Base-by-base conservation (phyloP, 2,113 vertebrate genomes). In the Lates calcarifer region DNA sequence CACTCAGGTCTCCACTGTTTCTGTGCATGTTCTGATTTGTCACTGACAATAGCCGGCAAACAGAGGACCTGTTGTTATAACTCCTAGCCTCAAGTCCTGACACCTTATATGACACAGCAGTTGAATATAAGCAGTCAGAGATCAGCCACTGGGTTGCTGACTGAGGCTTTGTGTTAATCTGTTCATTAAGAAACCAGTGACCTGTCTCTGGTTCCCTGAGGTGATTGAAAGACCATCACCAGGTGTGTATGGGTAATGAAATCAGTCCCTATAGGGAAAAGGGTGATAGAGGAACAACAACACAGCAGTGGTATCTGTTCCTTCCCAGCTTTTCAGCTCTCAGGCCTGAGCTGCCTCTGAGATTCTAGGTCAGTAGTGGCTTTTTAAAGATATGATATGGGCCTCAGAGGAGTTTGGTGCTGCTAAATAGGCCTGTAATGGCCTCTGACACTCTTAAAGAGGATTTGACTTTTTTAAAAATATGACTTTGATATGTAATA, bases 341-440 rank as follows among this genome's bases (percentile, higher is more conserved):
- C 57, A 24, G 45, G 57, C 39, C 73, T 67, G 56, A 86, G 47
- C 76, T 69, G 85, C 58, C 47, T 68, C 78, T 1, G 24, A 63
- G 60, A 85, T 92, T 91, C 84, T 91, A 71, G 90, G 88, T 83
- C 90, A 89, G 79, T 70, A 69, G 78, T 78, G 82, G 63, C 89
- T 87, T 85, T 92, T 92, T 90, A 89, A 87, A 90, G 86, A 89
- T 74, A 35, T 80, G 74, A 89, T 55, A 58, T 61, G 64, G n/a
- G 62, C 77, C 90, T 86, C 80, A 0, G 5, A 71, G 85, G 91
- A 90, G 72, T 73, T 58, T 41, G 33, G 69, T 68, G 66, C 65
- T 43, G 33, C 84, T 80, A 86, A 90, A 76, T 84, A 74, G 74
- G 70, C 0, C 82, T 62, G 55, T 33, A 37, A 79, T 65, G 58